phyloP scores from a whole-genome alignment of 2,888 invertebrate species.

The Sphaeridia pumilis region DNA sequence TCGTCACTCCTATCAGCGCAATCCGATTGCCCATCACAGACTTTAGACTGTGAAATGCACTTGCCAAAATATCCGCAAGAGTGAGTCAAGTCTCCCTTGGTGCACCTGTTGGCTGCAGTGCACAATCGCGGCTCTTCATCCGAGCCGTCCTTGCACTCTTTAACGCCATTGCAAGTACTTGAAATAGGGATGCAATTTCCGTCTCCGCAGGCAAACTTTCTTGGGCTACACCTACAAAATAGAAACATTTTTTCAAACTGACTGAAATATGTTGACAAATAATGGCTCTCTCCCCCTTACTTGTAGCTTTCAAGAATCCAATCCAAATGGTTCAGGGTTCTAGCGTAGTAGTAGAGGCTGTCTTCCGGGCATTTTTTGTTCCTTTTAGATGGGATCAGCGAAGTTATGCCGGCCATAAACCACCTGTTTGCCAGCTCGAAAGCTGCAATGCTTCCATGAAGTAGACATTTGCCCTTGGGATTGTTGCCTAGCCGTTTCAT shows the following conservation, averaged over 20 bases:
- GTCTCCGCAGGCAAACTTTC: slow-evolving; percentile 7
- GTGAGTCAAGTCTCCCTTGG: background rate
- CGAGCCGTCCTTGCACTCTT: background rate
- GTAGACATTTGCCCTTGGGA: slow-evolving; percentile 4
- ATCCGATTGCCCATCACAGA: slow-evolving; percentile 2
- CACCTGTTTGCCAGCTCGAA: slow-evolving; percentile 6
- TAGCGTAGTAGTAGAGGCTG: slow-evolving; percentile 13
- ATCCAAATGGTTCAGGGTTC: slow-evolving; percentile 10
- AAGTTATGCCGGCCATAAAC: slow-evolving; percentile 13
- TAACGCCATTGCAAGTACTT: slow-evolving; percentile 6
- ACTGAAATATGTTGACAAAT: background rate
- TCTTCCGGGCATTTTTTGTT: slow-evolving; percentile 6
- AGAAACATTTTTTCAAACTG: background rate
- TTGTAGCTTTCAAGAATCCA: slow-evolving; percentile 9
- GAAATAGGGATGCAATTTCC: slow-evolving; percentile 1
- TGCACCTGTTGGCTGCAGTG: slow-evolving; percentile 3
- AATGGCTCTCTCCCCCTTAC: background rate
- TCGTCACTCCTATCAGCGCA: slow-evolving; percentile 5
- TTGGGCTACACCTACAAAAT: slow-evolving; percentile 6
- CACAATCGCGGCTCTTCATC: slow-evolving; percentile 6
- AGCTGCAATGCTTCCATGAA: slow-evolving; percentile 15
- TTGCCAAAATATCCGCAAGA: slow-evolving; percentile 6
- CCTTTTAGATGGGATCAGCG: slow-evolving; percentile 14
- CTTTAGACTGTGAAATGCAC: slow-evolving; percentile 1
- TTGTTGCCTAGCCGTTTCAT: slow-evolving; percentile 2